Evolutionary conservation across 2,888 invertebrate species (phyloP), one percentile per base, ranked within the genome.

Genomic region (Pardosa pseudoannulata): DNA sequence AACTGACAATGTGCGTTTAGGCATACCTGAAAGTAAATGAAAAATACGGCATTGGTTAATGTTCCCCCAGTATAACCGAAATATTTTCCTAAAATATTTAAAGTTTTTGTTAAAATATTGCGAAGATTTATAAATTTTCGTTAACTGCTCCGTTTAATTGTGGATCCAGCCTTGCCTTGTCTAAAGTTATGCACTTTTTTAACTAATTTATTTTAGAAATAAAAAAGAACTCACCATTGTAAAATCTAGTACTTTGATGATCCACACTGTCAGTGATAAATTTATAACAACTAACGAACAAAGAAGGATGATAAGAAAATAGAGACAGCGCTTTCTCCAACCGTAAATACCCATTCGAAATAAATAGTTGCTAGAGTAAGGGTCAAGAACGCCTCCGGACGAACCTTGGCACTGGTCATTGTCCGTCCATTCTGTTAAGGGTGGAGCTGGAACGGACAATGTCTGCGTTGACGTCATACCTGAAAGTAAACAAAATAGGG

Each of bases 311-410:
- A 99, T 95, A 90, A 98, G 94, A 75, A 95, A 94, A 92, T 98
- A 99, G 73, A 99, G 95, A 92, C 98, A 98, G 92, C 97, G 94
- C 92, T 98, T 98, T 90, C 98, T 93, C 99, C 99, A 99, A 65
- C 98, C 98, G 92, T 98, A 97, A 90, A 98, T 95, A 88, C 98
- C 98, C 90, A 97, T 94, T 93, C 89, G 70, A 79, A 79, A 88
- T 16, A 81, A 68, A 31, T 39, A 85, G 67, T 79, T 79, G 39
- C 88, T 87, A 23, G 74, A 71, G 67, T 88, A 88, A 2, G 83
- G 83, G 27, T 88, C 88, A 1, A 78, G 64, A 1, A 31, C 29
- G 27, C n/a, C 19, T 13, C 29, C 31, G 7, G 67, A 19, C 0
- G 68, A 29, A 13, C 41, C 70, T 27, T 29, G 67, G 16, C 80